Evolutionary conservation across 2,797 vertebrate species (phyloP), one percentile per base, ranked within the genome.

Genomic region (Myripristis murdjan): DNA sequence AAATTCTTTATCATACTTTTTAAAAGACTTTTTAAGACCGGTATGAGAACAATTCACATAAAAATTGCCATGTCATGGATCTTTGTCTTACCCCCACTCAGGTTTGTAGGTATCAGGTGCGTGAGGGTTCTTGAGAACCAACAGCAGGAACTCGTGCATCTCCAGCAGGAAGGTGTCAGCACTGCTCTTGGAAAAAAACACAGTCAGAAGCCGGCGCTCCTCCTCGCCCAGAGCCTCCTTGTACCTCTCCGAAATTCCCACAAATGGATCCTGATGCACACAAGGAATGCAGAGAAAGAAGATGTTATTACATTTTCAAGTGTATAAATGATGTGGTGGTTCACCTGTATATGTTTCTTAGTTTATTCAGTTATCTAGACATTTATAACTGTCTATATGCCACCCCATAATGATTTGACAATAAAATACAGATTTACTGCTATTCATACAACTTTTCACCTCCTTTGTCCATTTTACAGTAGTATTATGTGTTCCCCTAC

Each of bases 101-200:
- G 96, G 93, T 9, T 7, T 94, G 91, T 81, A 97, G 28, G 85
- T 89, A 5, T 90, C 93, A 0, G 64, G 59, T 5, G 92, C 78
- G 0, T 58, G 71, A n/a, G 88, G 66, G 15, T 26, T 86, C 84
- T 93, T 96, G 16, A 99, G 91, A 48, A 84, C 94, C 64, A 99
- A 77, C 70, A 94, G 4, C 6, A 99, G 95, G 91, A 98, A 95
- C 83, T 99, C 97, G 0, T 99, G 97, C 79, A 99, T 95, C 88
- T 99, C 96, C 83, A 97, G 85, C 46, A 98, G 89, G 81, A 99
- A 97, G 16, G 68, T 16, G 39, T 97, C 96, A 9, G 96, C 88
- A 1, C 91, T 90, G 8, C 82, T 86, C 73, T 95, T 94, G 0
- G 92, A 90, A 24, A 97, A 95, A 92, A 96, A 99, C 1, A 77